Percentiles rank a stretch among this genome's conserved stretches.
phyloP scores from a whole-genome alignment of 2,113 vertebrate genomes.

The cattle (Bos taurus) region ARS-UCD2.0 NC_037335.1:66566501-66567000 shows the following conservation, averaged over 20 bases:
- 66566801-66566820: not conserved
- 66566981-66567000: not conserved
- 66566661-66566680: not conserved
- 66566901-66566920: not conserved
- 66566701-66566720: not conserved
- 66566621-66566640: not conserved
- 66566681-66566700: not conserved
- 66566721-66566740: not conserved
- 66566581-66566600: not conserved
- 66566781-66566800: not conserved
- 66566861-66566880: not conserved
- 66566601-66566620: not conserved
- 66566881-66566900: not conserved
- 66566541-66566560: not conserved
- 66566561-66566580: not conserved
- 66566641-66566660: not conserved
- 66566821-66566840: not conserved
- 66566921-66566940: not conserved
- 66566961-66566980: not conserved
- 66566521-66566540: not conserved
- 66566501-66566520: not conserved
- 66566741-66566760: not conserved
- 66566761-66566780: not conserved
- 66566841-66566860: not conserved
- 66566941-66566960: not conserved